Evolutionary conservation across 2,797 vertebrate genomes (phyloP).

Genomic region (Brachyrhaphis roseni): DNA sequence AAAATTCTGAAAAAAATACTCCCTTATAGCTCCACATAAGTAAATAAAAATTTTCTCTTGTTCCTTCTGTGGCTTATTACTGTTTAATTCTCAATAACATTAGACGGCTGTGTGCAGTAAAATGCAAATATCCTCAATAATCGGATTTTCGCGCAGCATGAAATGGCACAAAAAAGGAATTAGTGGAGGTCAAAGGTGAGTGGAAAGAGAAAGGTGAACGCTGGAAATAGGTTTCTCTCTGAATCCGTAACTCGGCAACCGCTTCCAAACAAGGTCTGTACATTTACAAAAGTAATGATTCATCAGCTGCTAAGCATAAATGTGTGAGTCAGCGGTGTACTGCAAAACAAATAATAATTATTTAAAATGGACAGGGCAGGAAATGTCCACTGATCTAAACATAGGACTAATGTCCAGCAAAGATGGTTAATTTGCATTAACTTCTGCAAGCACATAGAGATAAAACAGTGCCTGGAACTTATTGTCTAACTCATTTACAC

Average conservation of each 20-base stretch:
- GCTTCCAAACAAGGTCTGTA: background rate
- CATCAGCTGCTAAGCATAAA: background rate
- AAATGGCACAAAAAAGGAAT: background rate
- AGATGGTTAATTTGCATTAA: background rate
- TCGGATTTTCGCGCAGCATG: background rate
- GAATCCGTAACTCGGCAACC: background rate
- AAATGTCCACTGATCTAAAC: background rate
- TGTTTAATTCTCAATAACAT: background rate
- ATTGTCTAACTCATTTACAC: background rate
- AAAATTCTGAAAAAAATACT: background rate
- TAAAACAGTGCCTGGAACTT: background rate
- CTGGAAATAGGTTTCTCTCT: background rate
- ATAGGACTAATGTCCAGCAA: background rate
- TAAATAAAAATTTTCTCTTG: background rate
- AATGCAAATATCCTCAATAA: background rate
- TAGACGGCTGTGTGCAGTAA: background rate
- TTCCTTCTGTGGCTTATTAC: background rate
- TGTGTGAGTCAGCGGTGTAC: background rate
- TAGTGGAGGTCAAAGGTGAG: background rate
- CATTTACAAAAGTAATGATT: constrained; percentile 5
- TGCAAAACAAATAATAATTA: background rate
- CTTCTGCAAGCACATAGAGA: background rate
- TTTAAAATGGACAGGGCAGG: background rate
- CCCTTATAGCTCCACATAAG: background rate
- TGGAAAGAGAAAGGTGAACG: background rate